phyloP scores from a whole-genome alignment of 2,888 invertebrate species.

The Rugalucina vietnamica region DNA sequence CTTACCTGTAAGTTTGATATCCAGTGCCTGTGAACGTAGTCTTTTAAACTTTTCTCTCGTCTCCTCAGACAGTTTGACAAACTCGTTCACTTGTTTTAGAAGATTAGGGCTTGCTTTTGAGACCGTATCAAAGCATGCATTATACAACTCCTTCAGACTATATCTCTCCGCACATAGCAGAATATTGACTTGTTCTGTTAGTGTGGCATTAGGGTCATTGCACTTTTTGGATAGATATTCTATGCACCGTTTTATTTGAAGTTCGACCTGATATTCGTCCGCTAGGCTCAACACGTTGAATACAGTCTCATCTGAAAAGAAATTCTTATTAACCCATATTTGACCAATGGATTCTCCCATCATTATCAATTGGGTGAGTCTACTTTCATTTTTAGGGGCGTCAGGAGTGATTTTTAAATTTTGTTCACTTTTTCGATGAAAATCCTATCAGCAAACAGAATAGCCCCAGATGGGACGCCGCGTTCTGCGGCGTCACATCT shows the following conservation, averaged over 20 bases:
- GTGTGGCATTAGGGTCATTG: conserved; percentile 42
- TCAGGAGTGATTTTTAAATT: too few relatives aligned
- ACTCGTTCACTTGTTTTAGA: conserved; percentile 43
- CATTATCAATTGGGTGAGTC: too few relatives aligned
- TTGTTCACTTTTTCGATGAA: too few relatives aligned
- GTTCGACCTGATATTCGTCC: conserved; percentile 65
- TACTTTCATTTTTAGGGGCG: too few relatives aligned
- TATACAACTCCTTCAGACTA: conserved; percentile 48
- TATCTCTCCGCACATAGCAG: conserved; percentile 59
- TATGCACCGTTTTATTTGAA: conserved; percentile 57
- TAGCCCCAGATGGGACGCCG: too few relatives aligned
- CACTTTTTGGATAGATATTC: conserved; percentile 58
- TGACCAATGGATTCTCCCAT: too few relatives aligned
- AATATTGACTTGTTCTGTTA: conserved; percentile 55
- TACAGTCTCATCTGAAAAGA: conserved; percentile 57
- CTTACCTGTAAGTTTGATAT: conserved; percentile 60
- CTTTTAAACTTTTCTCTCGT: conserved; percentile 44
- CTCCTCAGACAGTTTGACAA: conserved; percentile 44
- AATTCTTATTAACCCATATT: too few relatives aligned
- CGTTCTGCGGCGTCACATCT: too few relatives aligned
- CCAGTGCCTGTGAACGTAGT: conserved; percentile 48
- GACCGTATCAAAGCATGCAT: conserved; percentile 54
- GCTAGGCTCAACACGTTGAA: conserved; percentile 57
- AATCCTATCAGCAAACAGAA: too few relatives aligned
- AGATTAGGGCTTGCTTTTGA: conserved; percentile 53